Base-by-base conservation (phyloP, 2,888 invertebrate genomes). In the Drosophila nr. perissopoda region DNA sequence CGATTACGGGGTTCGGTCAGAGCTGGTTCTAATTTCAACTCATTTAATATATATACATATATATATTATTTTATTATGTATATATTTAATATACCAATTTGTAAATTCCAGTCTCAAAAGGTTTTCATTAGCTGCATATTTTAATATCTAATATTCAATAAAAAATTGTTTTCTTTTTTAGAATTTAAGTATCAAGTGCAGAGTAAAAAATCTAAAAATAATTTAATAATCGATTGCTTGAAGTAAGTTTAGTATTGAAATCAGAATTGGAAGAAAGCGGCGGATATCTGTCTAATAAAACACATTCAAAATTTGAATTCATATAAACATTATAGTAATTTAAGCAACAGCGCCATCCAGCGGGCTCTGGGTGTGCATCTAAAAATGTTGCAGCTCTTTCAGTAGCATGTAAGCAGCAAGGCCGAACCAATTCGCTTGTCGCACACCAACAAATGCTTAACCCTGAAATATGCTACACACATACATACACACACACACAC, bases 381-480 rank as follows among this genome's bases (percentile, higher is more conserved):
- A 8, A 52, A 52, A 31, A 4, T 36, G 38, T 7, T 33, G 56
- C 54, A 42, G 34, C 34, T 5, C 16, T 18, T 53, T 34, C 38
- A 42, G 42, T 11, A 40, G 13, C 1, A 57, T 27, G 25, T 49
- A 11, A 29, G 7, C 25, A 48, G 21, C 75, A 75, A 64, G 53
- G 80, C 59, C 76, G 36, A 42, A 40, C 2, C 31, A 46, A 54
- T 46, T 13, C 13, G 46, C 21, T 42, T 70, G 54, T 59, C 54
- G 59, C 61, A 63, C n/a, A 58, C 18, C 25, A 40, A 33, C 61
- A 63, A 48, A 64, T 63, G 58, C 58, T 72, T 81, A 78, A 72
- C 78, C 78, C 78, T 81, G 77, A 77, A 81, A 76, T 54, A 49
- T 21, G 25, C 25, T 11, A 18, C 10, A 36, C 34, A 53, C 46